These are phyloP conservation scores for Philonicus albiceps DNA, from an alignment of 2,888 invertebrate genomes.

Conservation along the genomic window DNA sequence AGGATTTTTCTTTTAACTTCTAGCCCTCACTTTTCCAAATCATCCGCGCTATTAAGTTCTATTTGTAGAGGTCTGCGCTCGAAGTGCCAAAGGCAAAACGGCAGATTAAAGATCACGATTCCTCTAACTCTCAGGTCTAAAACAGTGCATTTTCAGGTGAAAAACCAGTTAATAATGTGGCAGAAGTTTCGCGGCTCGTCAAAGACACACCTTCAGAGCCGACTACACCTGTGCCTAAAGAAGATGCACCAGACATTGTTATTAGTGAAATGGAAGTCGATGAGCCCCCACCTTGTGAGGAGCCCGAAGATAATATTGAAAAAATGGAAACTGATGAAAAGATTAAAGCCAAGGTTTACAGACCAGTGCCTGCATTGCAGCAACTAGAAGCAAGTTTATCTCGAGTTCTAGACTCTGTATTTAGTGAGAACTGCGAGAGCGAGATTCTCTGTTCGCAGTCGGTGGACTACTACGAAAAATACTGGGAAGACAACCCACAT, in stretches of 20 bases:
- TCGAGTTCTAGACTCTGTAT: slow-evolving; percentile 76
- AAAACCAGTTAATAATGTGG: slow-evolving; percentile 53
- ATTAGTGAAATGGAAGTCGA: slow-evolving; percentile 67
- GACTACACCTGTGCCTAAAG: slow-evolving; percentile 2
- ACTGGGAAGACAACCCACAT: slow-evolving; percentile 60
- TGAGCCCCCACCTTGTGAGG: slow-evolving; percentile 61
- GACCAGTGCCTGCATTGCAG: slow-evolving; percentile 57
- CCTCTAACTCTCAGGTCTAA: neutral
- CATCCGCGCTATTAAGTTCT: no score
- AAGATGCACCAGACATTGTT: neutral
- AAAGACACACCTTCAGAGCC: slow-evolving; percentile 50
- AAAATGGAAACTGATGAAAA: slow-evolving; percentile 71
- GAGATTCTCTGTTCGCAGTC: slow-evolving; percentile 68
- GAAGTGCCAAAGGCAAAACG: no score
- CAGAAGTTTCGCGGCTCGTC: slow-evolving; percentile 59
- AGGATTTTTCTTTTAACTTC: no score
- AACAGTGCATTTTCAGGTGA: slow-evolving; percentile 46
- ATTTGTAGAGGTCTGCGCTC: no score
- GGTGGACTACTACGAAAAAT: slow-evolving; percentile 67
- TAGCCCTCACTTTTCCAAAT: no score
- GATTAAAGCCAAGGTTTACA: slow-evolving; percentile 31
- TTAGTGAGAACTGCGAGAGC: slow-evolving; percentile 71
- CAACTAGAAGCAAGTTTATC: slow-evolving; percentile 69
- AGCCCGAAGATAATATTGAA: slow-evolving; percentile 59
- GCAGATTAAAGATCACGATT: neutral